phyloP scores from a whole-genome alignment of 2,888 invertebrate genomes.

The Clepsis dumicolana region DNA sequence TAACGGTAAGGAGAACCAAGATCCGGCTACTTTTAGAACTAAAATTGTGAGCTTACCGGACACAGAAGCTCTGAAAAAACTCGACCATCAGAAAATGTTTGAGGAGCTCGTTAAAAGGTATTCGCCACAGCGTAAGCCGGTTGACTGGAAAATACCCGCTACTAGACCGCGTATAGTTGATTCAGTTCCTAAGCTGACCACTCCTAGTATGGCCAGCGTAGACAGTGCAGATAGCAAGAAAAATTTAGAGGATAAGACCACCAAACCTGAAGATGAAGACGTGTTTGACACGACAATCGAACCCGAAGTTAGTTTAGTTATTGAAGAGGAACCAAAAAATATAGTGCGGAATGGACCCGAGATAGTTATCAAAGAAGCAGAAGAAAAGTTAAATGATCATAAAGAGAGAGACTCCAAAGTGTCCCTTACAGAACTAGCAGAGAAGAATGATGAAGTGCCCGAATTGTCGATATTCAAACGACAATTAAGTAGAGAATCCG shows the following conservation, averaged over 20 bases:
- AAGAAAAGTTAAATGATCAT: conserved; percentile 50
- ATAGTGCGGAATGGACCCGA: conserved; percentile 66
- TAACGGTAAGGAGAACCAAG: conserved; percentile 71
- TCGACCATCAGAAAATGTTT: conserved; percentile 78
- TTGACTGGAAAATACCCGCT: conserved; percentile 80
- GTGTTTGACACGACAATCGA: conserved; percentile 67
- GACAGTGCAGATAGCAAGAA: conserved; percentile 61
- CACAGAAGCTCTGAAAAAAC: conserved; percentile 62
- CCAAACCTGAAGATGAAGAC: conserved; percentile 69
- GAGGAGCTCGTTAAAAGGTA: conserved; percentile 79
- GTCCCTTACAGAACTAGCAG: conserved; percentile 72
- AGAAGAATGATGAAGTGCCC: conserved; percentile 74
- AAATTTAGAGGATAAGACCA: conserved; percentile 52
- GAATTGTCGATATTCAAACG: conserved; percentile 69
- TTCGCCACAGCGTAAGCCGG: conserved; percentile 78
- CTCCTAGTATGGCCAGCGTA: conserved; percentile 66
- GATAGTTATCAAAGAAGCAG: conserved; percentile 50
- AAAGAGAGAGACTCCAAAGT: conserved; percentile 62
- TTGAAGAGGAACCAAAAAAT: conserved; percentile 50
- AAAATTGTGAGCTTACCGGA: conserved; percentile 69
- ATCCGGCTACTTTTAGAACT: conserved; percentile 57
- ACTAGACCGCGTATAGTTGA: conserved; percentile 78
- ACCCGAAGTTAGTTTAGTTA: conserved; percentile 49
- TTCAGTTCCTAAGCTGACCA: conserved; percentile 76
- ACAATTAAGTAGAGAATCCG: conserved; percentile 67